Evolutionary conservation across 2,113 vertebrate species (phyloP), one percentile per base, ranked within the genome.

Genomic region (Malurus melanocephalus): DNA sequence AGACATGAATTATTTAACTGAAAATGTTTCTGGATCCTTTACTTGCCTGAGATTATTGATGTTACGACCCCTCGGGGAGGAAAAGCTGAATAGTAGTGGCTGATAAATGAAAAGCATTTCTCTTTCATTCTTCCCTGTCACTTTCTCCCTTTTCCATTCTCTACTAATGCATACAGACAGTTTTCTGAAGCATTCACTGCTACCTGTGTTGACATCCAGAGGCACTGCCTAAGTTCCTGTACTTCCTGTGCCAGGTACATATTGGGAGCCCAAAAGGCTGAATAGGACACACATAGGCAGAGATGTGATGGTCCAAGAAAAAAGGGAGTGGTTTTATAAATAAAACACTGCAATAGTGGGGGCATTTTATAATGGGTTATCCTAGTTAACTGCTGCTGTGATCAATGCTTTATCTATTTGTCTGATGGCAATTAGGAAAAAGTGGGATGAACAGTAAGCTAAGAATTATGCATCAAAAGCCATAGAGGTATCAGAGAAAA

Each of bases 1-100:
- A 73, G 49, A 69, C 76, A 75, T 91, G 24, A 80, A 93, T 83
- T 92, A 83, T 78, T 91, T 83, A 89, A 74, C 3, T 42, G 53
- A 68, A 78, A 78, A 71, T 57, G 24, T 83, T 69, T 85, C 80
- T 75, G 24, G 13, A 72, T 86, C 20, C 8, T 23, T 71, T 59
- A 40, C 23, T 78, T 81, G 72, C 42, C 32, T 67, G 56, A 83
- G 57, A 33, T 88, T 86, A 65, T 80, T 72, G 57, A 74, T 65
- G 62, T 68, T 53, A 55, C 0, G 7, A 75, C 80, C 61, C 77
- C 33, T 59, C 0, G 0, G 48, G 56, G 68, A 80, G 42, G 48
- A 26, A 66, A 80, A 80, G 64, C 40, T 85, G 82, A 64, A 71
- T 12, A 67, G 52, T 33, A 53, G 76, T 57, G 65, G 13, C 35